phyloP scores from a whole-genome alignment of 2,888 invertebrate species.

The Epistrophella euchroma region DNA sequence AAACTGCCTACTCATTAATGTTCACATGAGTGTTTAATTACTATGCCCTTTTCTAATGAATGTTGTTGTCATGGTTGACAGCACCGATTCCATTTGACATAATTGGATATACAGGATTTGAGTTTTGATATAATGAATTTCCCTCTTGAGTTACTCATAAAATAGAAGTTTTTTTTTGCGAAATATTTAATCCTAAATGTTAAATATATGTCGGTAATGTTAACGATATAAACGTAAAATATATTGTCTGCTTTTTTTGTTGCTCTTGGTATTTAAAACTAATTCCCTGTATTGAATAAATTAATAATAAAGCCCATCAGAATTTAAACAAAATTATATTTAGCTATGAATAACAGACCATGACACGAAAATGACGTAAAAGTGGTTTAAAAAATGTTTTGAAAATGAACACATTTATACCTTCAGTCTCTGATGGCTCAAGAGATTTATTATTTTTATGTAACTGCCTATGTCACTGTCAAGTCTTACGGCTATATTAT shows the following conservation, averaged over 20 bases:
- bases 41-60: slow-evolving; percentile 15
- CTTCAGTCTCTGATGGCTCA: too few relatives aligned
- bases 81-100: slow-evolving; percentile 12
- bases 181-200: neutral
- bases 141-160: neutral
- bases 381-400: neutral
- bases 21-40: slow-evolving; percentile 34
- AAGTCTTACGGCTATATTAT: too few relatives aligned
- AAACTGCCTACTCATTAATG: slow-evolving; percentile 25
- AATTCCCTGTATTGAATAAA: neutral
- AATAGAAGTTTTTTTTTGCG: neutral
- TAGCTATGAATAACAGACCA: neutral
- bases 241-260: neutral
- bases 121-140: slow-evolving; percentile 24
- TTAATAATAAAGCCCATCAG: neutral
- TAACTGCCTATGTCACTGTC: too few relatives aligned
- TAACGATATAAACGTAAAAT: neutral
- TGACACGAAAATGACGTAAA: neutral
- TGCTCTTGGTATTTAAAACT: neutral
- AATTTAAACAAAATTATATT: neutral
- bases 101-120: neutral
- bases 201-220: neutral
- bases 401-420: neutral
- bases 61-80: slow-evolving; percentile 31
- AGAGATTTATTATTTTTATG: too few relatives aligned